Evolutionary conservation across 2,888 invertebrate genomes (phyloP), one percentile per base, ranked within the genome.

Genomic region (Hermaeophaga mercurialis): DNA sequence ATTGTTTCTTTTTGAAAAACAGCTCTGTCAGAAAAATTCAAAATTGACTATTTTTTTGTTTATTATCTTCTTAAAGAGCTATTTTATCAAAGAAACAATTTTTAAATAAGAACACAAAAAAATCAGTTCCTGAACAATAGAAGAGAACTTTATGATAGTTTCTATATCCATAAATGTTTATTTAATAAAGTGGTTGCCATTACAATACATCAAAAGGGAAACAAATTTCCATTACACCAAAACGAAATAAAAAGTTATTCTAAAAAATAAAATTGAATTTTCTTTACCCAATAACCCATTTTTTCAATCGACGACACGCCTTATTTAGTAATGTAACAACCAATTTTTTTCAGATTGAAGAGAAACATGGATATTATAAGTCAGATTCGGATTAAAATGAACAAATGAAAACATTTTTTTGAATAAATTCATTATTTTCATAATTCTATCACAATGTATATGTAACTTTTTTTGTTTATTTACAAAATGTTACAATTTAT

Each of bases 171-270:
- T 39, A 39, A 39, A 39, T 19, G n/a, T 39, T 18, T 15, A 12
- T 36, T 36, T 2, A 17, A 17, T 36, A 17, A 36, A 24, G 38
- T 56, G 59, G 59, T 49, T 58, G 44, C 59, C 53, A 59, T 54
- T 59, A 58, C 62, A 39, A 28, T 46, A 69, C 69, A 69, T 63
- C 67, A 65, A 71, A 71, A 70, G 54, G 48, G 68, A 70, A 68
- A 61, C 69, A 70, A 68, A 66, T 22, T 63, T 61, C 66, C 61
- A 63, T 57, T 58, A 70, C 70, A 70, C 66, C 69, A 70, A 69
- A 70, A 64, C 62, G 54, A 59, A 64, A 56, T 59, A 56, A 66
- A 63, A 61, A 48, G 54, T 22, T 43, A 56, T 53, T 64, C 62
- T 60, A 61, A 60, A 59, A 63, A 65, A 59, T 57, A 48, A 60